phyloP scores from a whole-genome alignment of 2,888 invertebrate species.

The Theretra japonica region DNA sequence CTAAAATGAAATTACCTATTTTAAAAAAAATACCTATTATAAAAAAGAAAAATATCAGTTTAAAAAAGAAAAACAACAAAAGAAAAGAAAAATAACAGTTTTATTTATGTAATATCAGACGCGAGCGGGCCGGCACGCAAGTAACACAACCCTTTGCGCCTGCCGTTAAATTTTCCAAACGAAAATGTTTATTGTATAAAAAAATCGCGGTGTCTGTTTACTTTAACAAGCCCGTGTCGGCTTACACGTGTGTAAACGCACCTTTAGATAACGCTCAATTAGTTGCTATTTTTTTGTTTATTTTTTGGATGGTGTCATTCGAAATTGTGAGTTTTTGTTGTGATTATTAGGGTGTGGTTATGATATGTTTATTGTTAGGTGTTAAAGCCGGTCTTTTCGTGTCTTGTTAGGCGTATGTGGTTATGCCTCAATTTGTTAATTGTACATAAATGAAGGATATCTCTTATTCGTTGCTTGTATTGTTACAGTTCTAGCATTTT shows the following conservation, averaged over 20 bases:
- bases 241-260: conserved; percentile 65
- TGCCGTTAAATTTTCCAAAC: conserved; percentile 58
- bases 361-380: too few relatives aligned
- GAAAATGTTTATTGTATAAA: conserved; percentile 68
- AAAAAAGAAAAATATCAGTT: not conserved
- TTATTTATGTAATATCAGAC: conserved; percentile 8
- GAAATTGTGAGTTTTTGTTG: conserved; percentile 32
- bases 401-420: not conserved
- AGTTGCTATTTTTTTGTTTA: conserved; percentile 63
- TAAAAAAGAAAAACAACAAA: not conserved
- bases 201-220: conserved; percentile 71
- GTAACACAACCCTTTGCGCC: conserved; percentile 65
- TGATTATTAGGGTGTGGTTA: conserved; percentile 13
- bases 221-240: conserved; percentile 61
- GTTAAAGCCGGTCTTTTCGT: not conserved
- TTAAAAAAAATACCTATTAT: too few relatives aligned
- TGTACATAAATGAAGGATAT: too few relatives aligned
- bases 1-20: too few relatives aligned
- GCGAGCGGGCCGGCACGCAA: conserved; percentile 48
- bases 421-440: too few relatives aligned
- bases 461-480: too few relatives aligned
- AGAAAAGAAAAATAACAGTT: not conserved
- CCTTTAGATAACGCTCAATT: conserved; percentile 79
- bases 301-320: conserved; percentile 59
- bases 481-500: too few relatives aligned